Evolutionary conservation across 2,888 invertebrate species (phyloP).

Genomic region (Petrolisthes manimaculis): DNA sequence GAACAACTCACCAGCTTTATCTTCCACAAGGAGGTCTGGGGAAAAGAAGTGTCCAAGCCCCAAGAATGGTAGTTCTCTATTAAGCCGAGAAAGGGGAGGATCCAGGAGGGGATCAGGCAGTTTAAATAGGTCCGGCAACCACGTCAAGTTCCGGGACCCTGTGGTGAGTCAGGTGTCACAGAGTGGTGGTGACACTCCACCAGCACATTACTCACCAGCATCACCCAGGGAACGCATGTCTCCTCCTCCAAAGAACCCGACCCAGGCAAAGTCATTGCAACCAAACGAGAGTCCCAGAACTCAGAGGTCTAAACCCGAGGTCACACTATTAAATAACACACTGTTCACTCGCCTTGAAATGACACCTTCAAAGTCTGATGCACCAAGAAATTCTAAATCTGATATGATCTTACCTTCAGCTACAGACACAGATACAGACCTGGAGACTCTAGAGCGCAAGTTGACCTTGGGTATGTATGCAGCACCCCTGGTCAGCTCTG

Average conservation of each 20-base stretch:
- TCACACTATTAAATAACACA: conserved; percentile 55
- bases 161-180: conserved; percentile 41
- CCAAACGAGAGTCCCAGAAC: background rate
- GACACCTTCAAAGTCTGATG: background rate
- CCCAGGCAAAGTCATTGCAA: background rate
- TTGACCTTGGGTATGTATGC: conserved; percentile 58
- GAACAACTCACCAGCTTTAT: no score
- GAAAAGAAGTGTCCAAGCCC: conserved; percentile 2
- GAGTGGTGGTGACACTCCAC: background rate
- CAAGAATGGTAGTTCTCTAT: background rate
- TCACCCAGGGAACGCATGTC: conserved; percentile 52
- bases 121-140: conserved; percentile 26
- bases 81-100: background rate
- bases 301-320: conserved; percentile 17
- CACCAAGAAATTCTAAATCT: conserved; percentile 9
- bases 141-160: conserved; percentile 59
- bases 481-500: conserved; percentile 64
- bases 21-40: no score
- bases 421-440: conserved; percentile 61
- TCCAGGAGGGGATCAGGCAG: background rate
- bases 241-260: background rate
- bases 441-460: conserved; percentile 57
- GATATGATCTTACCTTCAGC: background rate
- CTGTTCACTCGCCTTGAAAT: conserved; percentile 61
- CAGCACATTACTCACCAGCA: conserved; percentile 35